Conservation (phyloP, 2,888 invertebrate species). For the Branchellion lobata region DNA sequence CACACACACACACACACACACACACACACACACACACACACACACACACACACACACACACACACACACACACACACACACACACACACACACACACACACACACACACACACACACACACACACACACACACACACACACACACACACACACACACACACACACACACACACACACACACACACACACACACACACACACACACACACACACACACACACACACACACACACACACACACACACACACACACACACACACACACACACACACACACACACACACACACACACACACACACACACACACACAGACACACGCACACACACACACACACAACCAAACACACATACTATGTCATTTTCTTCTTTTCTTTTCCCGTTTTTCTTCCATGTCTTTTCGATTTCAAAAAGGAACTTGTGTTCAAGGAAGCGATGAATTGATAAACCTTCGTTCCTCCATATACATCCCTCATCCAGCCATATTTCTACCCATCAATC, state of each 20-base stretch:
- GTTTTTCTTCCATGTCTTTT: no score
- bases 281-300: conserved; percentile 2
- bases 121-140: conserved; percentile 21
- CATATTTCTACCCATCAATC: no score
- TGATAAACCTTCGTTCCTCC: no score
- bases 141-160: conserved; percentile 18
- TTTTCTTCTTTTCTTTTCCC: no score
- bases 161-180: conserved; percentile 13
- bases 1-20: conserved; percentile 23
- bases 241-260: conserved; percentile 30
- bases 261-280: conserved; percentile 13
- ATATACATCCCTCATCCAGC: no score
- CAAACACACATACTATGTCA: no score
- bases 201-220: conserved; percentile 31
- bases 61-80: no score
- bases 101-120: no score
- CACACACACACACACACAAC: not conserved
- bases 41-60: no score
- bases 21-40: conserved; percentile 7
- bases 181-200: conserved; percentile 15
- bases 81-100: no score
- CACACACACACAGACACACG: conserved; percentile 2
- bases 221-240: conserved; percentile 31
- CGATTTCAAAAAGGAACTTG: no score
- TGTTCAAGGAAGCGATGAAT: no score